These are phyloP conservation scores for Phainopepla nitens DNA, from an alignment of 2,113 vertebrate species.

Conservation along the genomic window DNA sequence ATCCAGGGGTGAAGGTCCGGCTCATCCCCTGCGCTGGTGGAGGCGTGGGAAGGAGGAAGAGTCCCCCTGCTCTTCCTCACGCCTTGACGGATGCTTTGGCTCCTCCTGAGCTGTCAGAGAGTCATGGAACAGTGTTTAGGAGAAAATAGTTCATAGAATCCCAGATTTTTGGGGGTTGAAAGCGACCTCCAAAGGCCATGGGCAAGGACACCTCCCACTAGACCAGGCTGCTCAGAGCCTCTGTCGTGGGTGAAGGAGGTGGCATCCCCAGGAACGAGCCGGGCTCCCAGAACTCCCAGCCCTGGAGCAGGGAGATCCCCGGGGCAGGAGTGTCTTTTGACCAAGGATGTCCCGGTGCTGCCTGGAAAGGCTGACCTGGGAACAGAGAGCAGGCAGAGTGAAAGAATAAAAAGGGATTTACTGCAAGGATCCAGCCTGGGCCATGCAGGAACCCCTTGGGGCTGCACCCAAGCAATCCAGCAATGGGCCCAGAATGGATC, in stretches of 20 bases:
- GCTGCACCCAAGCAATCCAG: no score
- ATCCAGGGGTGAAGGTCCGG: background rate
- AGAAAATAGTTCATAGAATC: no score
- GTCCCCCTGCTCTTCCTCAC: background rate
- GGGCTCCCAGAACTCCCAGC: fast-evolving
- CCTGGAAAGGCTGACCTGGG: no score
- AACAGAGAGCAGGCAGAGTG: no score
- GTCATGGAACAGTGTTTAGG: fast-evolving
- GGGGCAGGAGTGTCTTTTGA: no score
- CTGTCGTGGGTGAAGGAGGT: background rate
- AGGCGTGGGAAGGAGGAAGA: background rate
- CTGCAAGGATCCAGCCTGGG: no score
- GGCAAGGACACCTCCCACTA: background rate
- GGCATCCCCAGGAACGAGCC: background rate
- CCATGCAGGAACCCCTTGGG: no score
- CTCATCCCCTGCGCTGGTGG: background rate
- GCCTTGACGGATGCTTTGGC: fast-evolving
- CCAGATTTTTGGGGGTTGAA: background rate
- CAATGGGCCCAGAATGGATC: no score
- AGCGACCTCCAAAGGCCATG: background rate
- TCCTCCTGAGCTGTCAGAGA: background rate
- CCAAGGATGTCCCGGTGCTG: no score
- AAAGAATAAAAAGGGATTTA: no score
- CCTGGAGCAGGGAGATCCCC: fast-evolving
- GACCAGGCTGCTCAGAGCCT: background rate